phyloP scores from a whole-genome alignment of 2,888 invertebrate genomes.

The Calameuta pallipes region DNA sequence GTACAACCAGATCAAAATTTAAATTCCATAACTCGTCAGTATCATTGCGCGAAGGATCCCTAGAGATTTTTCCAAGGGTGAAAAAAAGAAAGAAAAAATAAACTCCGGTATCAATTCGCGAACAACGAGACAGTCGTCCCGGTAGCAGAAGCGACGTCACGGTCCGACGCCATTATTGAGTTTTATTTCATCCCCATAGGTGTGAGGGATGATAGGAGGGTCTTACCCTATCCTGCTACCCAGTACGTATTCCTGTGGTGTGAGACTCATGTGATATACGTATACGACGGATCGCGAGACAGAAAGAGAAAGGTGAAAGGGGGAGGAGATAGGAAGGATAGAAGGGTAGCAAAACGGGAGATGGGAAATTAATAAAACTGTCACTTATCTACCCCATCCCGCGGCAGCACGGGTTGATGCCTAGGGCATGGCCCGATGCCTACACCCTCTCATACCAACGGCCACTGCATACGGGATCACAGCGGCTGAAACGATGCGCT shows the following conservation, averaged over 20 bases:
- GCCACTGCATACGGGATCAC: constrained; percentile 40
- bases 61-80: too few species aligned
- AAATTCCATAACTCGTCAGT: too few species aligned
- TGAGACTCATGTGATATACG: background rate
- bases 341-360: constrained; percentile 54
- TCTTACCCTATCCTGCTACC: background rate
- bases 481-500: constrained; percentile 59
- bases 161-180: constrained; percentile 48
- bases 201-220: background rate
- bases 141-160: background rate
- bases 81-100: too few species aligned
- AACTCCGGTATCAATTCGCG: background rate
- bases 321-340: constrained; percentile 8
- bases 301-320: constrained; percentile 14
- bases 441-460: background rate
- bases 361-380: constrained; percentile 83
- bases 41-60: too few species aligned
- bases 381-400: constrained; percentile 72
- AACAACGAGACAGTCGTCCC: background rate
- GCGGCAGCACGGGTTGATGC: constrained; percentile 8
- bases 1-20: too few species aligned
- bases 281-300: constrained; percentile 22
- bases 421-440: background rate
- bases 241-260: too few species aligned
- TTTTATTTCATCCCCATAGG: constrained; percentile 44